A percentile compares a stretch with the other conserved stretches of the same genome.
These are phyloP conservation scores for Xanthia togata DNA, from an alignment of 2,888 invertebrate species.

Conservation along the genomic window DNA sequence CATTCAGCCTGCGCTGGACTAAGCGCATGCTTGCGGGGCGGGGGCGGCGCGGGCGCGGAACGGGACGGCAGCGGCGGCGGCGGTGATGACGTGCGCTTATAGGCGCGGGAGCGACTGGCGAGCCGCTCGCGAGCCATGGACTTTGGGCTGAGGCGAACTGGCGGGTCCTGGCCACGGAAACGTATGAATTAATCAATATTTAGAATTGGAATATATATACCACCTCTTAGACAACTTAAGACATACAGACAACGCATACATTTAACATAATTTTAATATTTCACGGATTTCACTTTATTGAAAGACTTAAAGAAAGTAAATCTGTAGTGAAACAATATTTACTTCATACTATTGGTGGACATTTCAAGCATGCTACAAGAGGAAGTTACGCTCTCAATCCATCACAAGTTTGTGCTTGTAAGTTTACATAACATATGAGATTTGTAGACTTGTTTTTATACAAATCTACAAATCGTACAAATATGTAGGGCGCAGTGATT, in stretches of 20 bases:
- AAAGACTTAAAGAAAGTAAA: not conserved
- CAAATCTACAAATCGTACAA: not conserved
- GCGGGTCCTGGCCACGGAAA: slow-evolving; percentile 61
- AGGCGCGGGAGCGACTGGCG: slow-evolving; percentile 82
- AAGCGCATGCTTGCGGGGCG: slow-evolving; percentile 95
- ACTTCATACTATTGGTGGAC: too few species aligned
- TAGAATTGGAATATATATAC: not conserved
- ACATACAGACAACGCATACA: not conserved
- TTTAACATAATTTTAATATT: not conserved
- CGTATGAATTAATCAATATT: not conserved
- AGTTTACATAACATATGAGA: not conserved
- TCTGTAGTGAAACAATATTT: too few species aligned
- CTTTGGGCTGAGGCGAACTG: slow-evolving; percentile 63
- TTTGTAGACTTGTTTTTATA: not conserved
- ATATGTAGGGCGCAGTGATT: not conserved
- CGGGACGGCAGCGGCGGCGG: slow-evolving; percentile 83
- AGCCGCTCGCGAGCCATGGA: slow-evolving; percentile 70
- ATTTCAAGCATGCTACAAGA: too few species aligned
- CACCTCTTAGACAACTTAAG: not conserved
- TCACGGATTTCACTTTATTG: not conserved
- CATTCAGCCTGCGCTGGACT: slow-evolving; percentile 98
- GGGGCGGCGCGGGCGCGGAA: slow-evolving; percentile 75
- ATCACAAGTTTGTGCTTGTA: not conserved
- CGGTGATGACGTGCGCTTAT: slow-evolving; percentile 84
- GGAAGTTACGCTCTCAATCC: too few species aligned